Evolutionary conservation across 1,140 invertebrate genomes (phyloP).

Genomic region (Heliothis virescens): DNA sequence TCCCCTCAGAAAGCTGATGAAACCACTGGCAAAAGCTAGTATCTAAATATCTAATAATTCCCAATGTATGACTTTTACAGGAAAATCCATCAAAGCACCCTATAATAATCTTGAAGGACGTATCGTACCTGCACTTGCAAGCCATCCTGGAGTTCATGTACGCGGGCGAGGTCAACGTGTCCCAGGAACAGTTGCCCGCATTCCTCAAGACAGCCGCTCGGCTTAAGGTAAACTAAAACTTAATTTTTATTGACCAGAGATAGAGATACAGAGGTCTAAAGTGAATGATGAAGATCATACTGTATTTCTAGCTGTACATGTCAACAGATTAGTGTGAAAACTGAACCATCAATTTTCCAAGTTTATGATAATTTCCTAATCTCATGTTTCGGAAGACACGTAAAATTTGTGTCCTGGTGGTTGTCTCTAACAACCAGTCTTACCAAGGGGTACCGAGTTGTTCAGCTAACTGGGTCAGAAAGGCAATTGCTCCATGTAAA

Average conservation of each 20-base stretch:
- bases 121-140: slow-evolving; percentile 96
- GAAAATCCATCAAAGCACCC: slow-evolving; percentile 98
- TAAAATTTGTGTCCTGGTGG: too few species aligned
- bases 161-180: slow-evolving; percentile 98
- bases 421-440: too few species aligned
- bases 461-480: too few species aligned
- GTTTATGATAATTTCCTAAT: neutral
- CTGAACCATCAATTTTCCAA: too few species aligned
- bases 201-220: slow-evolving; percentile 97
- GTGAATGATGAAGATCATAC: neutral
- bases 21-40: neutral
- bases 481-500: too few species aligned
- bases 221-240: slow-evolving; percentile 92
- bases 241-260: too few species aligned
- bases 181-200: slow-evolving; percentile 96
- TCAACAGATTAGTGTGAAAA: too few species aligned
- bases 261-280: neutral
- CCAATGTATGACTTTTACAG: slow-evolving; percentile 81
- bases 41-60: neutral
- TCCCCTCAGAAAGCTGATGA: too few species aligned
- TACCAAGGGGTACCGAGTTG: too few species aligned
- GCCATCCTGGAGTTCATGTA: slow-evolving; percentile 98
- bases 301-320: too few species aligned
- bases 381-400: too few species aligned
- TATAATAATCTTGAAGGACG: slow-evolving; percentile 97